Base-by-base conservation (phyloP, 2,113 vertebrate species). In the Oryzias melastigma region DNA sequence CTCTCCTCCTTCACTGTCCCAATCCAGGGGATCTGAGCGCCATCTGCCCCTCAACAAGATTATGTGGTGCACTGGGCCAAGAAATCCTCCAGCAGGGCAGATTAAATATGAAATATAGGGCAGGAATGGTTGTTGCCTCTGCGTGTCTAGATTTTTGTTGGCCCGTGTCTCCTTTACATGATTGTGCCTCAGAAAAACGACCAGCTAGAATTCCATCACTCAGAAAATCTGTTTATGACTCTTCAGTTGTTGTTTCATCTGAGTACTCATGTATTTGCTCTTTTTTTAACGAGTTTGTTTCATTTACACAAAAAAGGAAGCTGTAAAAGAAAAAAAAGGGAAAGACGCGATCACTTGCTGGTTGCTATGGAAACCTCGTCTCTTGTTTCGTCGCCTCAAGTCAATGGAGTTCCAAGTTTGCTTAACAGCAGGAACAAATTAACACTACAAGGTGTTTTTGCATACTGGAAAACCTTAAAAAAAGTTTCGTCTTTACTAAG, bases 21-120 rank as follows among this genome's bases (percentile, higher is more conserved):
- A 82, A 77, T 85, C 73, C 78, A 78, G 81, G 45, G 57, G 65
- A 85, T 83, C 85, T 52, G 75, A 71, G 73, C 58, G 81, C 86
- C 86, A 88, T 89, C 87, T 90, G 86, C 82, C 78, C 88, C 64
- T 29, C 18, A 15, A 77, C 83, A 80, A 89, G 86, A 89, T 89
- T 89, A 89, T 81, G 73, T 63, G 75, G 61, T 45, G 72, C 71
- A 73, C 56, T 63, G 72, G 83, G 81, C 83, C 85, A 89, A 89
- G 87, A 90, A 86, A 86, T 87, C 82, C 76, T 64, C 69, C 72
- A 65, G 76, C 74, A 55, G 60, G 53, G 56, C 74, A 84, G 87
- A 90, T 90, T 89, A 89, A 86, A 85, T 87, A 85, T 90, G 83
- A 88, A 88, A 89, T 90, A 85, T 90, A 89, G 86, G 89, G 77